A percentile compares a stretch with the other conserved stretches of the same genome.
phyloP scores from a whole-genome alignment of 1,140 invertebrate species.

The Drosophila kepulauana region DNA sequence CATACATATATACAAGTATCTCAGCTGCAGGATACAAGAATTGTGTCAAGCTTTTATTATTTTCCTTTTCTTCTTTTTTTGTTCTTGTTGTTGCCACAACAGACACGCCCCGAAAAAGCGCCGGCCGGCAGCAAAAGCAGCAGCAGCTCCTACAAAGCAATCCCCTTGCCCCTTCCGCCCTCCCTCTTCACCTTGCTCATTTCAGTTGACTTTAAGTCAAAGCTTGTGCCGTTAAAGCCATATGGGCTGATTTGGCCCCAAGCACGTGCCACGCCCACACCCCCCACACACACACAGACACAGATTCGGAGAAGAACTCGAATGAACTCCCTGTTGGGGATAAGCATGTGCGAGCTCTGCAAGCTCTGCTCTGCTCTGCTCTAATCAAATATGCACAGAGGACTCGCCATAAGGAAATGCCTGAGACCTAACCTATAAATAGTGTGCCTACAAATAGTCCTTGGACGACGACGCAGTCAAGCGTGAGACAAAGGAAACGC shows the following conservation, averaged over 20 bases:
- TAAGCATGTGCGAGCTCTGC: constrained; percentile 10
- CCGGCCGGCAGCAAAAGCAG: constrained; percentile 3
- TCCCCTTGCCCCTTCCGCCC: neutral
- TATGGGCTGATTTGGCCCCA: constrained; percentile 27
- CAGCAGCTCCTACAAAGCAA: neutral
- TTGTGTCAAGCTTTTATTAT: constrained; percentile 19
- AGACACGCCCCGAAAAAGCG: constrained; percentile 21
- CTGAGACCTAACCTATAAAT: constrained; percentile 10
- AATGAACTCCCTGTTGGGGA: constrained; percentile 10
- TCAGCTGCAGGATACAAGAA: neutral
- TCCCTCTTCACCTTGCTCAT: neutral
- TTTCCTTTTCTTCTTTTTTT: no score
- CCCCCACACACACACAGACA: neutral
- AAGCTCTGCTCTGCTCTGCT: neutral
- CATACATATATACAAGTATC: no score
- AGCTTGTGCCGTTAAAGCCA: constrained; percentile 22
- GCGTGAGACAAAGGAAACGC: neutral
- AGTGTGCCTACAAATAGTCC: constrained; percentile 7
- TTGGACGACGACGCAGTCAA: neutral
- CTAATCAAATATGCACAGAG: constrained; percentile 13
- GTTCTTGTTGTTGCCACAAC: neutral
- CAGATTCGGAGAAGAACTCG: neutral
- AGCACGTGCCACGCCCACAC: constrained; percentile 9
- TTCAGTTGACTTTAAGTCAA: neutral
- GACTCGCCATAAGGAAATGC: constrained; percentile 6